Evolutionary conservation across 2,113 vertebrate species (phyloP).

Genomic region (Cercocebus atys): DNA sequence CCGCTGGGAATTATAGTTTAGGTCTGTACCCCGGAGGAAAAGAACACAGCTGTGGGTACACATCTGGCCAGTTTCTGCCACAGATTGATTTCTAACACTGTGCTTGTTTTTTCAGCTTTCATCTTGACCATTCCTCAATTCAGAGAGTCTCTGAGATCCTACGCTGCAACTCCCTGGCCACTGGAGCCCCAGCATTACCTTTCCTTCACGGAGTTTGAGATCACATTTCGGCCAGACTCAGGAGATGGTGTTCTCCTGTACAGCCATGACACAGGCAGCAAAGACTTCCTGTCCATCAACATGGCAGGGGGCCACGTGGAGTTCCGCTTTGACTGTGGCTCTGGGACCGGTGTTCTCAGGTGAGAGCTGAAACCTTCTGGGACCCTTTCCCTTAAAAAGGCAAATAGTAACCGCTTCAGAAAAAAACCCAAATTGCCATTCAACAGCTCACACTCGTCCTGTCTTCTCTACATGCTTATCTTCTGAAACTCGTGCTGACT

Average conservation of each 20-base stretch:
- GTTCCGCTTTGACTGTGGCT: conserved; percentile 98
- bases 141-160: conserved; percentile 91
- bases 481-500: not conserved
- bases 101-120: conserved; percentile 86
- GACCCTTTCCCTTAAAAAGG: not conserved
- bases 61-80: not conserved
- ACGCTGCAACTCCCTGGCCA: conserved; percentile 92
- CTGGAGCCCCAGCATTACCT: conserved; percentile 92
- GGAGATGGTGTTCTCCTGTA: conserved; percentile 93
- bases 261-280: conserved; percentile 92
- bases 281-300: conserved; percentile 93
- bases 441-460: not conserved
- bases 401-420: not conserved
- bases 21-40: not conserved
- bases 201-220: conserved; percentile 96
- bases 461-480: not conserved
- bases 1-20: not conserved
- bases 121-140: conserved; percentile 92
- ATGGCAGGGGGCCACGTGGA: conserved; percentile 90
- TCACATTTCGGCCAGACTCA: conserved; percentile 89
- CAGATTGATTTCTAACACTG: not conserved
- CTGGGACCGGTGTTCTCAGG: conserved; percentile 93
- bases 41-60: not conserved
- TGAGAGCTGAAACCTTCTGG: conserved; percentile 58
- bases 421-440: not conserved